Evolutionary conservation across 2,888 invertebrate species (phyloP), one percentile per base, ranked within the genome.

Genomic region (Apamea anceps): DNA sequence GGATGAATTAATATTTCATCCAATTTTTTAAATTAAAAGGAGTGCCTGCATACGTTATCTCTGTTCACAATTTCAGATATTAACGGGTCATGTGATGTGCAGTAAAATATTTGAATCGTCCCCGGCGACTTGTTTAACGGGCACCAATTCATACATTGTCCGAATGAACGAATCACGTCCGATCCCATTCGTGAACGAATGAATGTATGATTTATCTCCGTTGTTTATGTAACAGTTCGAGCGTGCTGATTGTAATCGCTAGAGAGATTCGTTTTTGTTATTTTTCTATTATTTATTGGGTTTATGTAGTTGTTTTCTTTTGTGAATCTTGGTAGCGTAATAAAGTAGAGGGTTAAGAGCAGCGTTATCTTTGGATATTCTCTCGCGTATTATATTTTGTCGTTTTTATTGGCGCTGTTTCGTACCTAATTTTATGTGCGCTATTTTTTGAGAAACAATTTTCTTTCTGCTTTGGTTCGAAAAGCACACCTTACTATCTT

Each of bases 251-350:
- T 89, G 89, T 89, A 89, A 87, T 87, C 89, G 78, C 63, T 54
- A 51, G 70, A 80, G 80, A 89, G 81, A 89, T 89, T 83, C 77
- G 71, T 79, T 83, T 88, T 86, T 86, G 88, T 81, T 87, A 86
- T 88, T 88, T 86, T 87, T 87, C 86, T 87, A 83, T 88, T 89
- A 87, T 89, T 87, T 89, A 83, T 87, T 89, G 76, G 76, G 67
- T 85, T 82, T 74, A 81, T 87, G 70, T 87, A 85, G 75, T 81
- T 87, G 79, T 87, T 88, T 88, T 81, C 72, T 85, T 60, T 81
- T 66, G 79, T 79, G 85, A 72, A 77, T 84, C 81, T 87, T 81
- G 79, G 80, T 76, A 85, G 57, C 66, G 82, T 77, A 65, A 84
- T 87, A 77, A 76, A 75, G 32, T 84, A 68, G 70, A 66, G 68